These are phyloP conservation scores for Alexandromys oeconomus DNA, from an alignment of 2,797 vertebrate species.

Conservation along the genomic window DNA sequence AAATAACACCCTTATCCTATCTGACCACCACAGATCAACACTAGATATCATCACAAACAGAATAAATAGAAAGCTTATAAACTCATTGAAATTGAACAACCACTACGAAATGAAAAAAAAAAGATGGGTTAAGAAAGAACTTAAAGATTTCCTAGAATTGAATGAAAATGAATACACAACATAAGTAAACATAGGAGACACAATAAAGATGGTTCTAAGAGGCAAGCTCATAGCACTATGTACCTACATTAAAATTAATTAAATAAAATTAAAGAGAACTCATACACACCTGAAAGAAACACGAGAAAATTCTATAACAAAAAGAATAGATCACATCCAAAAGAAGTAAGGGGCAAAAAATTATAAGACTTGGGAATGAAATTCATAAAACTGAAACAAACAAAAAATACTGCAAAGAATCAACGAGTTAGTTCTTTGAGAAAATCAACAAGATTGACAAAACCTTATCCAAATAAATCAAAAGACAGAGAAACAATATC, in stretches of 20 bases:
- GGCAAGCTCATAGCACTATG: no score
- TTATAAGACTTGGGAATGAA: neutral
- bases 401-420: neutral
- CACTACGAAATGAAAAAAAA: no score
- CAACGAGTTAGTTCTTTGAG: neutral
- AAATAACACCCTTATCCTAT: no score
- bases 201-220: no score
- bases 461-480: neutral
- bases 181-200: no score
- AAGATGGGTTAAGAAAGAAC: no score
- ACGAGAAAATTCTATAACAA: neutral
- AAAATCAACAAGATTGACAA: neutral
- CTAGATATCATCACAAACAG: no score
- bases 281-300: neutral
- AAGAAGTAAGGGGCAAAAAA: neutral
- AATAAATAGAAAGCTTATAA: no score
- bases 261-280: neutral
- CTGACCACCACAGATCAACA: no score
- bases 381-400: neutral
- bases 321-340: neutral
- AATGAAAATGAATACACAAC: no score
- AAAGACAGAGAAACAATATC: neutral
- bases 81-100: no score
- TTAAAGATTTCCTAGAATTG: no score
- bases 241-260: neutral